Evolutionary conservation across 2,888 invertebrate genomes (phyloP), one percentile per base, ranked within the genome.

Genomic region (Tetragonula carbonaria): DNA sequence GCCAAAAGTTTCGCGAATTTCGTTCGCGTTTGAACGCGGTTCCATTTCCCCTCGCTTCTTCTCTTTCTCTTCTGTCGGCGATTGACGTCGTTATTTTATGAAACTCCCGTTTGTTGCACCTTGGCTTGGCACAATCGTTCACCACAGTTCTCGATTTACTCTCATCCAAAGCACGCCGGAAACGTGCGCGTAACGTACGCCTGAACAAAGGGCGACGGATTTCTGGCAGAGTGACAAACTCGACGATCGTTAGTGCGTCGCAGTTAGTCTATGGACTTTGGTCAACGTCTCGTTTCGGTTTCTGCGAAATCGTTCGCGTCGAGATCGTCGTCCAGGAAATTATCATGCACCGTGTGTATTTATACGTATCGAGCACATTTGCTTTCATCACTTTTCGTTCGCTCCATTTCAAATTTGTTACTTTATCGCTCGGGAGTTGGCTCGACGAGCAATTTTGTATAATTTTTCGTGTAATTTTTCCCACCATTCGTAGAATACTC

Each of bases 181-280:
- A 55, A 74, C 33, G 66, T 38, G 62, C 18, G 62, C 55, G 62
- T 74, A 70, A 72, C 57, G 55, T 86, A 77, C 76, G 78, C 59
- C 38, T 72, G 73, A 79, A 86, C 78, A 86, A 78, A 86, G 70
- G 78, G 72, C 74, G 83, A 78, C 70, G 51, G 73, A 87, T 80
- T 82, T 80, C 84, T 89, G 89, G 90, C 88, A 85, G 51, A 45
- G 51, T 82, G 89, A 88, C 88, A 88, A 83, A 75, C 76, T 66
- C 66, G 38, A 0, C 68, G 82, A 76, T 45, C 62, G 76, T 67
- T 74, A 81, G 71, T 74, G 68, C 77, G 83, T 78, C 83, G 67
- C 55, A 72, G 68, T 45, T 62, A 51, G 63, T 65, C 50, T 57
- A 70, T 50, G 55, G 63, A 71, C 28, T 57, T 57, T 45, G 16